These are phyloP conservation scores for Calcarius lapponicus DNA, from an alignment of 2,797 vertebrate genomes.

Conservation along the genomic window DNA sequence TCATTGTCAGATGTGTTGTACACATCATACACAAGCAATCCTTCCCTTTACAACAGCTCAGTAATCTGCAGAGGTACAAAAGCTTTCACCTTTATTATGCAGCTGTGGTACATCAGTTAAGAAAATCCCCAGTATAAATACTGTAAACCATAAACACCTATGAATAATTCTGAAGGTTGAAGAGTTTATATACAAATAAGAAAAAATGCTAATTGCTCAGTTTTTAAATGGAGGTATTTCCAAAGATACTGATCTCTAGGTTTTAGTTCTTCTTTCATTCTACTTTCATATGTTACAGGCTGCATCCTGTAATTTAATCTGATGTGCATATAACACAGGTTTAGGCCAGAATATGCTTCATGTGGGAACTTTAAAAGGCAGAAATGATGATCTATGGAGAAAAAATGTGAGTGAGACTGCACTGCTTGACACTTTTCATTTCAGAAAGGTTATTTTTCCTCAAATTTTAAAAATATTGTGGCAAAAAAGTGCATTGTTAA, in stretches of 20 bases:
- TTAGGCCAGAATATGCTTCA: slow-evolving; percentile 28
- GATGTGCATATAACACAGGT: not conserved
- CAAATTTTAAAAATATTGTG: not conserved
- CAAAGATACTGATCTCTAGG: slow-evolving; percentile 19
- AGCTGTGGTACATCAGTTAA: not conserved
- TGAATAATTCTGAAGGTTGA: slow-evolving; percentile 42
- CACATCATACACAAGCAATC: not conserved
- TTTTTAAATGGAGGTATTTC: slow-evolving; percentile 28
- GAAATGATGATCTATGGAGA: not conserved
- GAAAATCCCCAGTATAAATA: slow-evolving; percentile 8
- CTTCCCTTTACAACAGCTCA: not conserved
- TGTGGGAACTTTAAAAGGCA: slow-evolving; percentile 13
- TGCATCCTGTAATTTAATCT: slow-evolving; percentile 46
- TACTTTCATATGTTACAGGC: slow-evolving; percentile 13
- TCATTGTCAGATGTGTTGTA: not conserved
- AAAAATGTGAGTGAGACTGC: not conserved
- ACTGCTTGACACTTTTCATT: not conserved
- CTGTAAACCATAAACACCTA: slow-evolving; percentile 12
- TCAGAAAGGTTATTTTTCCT: not conserved
- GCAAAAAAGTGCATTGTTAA: not conserved
- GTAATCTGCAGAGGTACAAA: not conserved
- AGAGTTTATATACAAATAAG: slow-evolving; percentile 35
- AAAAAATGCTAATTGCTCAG: slow-evolving; percentile 40
- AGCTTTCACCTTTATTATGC: not conserved
- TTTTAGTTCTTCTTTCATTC: slow-evolving; percentile 48